Evolutionary conservation across 1,140 invertebrate species (phyloP).

Genomic region (Hylaeus volcanicus): DNA sequence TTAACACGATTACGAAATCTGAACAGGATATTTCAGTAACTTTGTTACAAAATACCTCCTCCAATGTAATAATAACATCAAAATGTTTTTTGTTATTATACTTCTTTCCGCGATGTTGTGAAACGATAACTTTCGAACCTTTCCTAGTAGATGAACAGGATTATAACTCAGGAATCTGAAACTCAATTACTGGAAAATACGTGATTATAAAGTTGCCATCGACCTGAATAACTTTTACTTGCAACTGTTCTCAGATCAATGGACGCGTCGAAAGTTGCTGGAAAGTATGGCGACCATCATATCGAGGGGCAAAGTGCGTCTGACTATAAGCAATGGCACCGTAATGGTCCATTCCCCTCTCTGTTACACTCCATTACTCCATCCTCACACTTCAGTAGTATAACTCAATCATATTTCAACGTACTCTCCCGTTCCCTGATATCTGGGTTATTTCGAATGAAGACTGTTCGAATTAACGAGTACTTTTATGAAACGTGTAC

Average conservation of each 20-base stretch:
- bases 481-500: not conserved
- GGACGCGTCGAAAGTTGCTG: not conserved
- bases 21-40: too few relatives aligned
- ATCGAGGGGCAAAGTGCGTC: not conserved
- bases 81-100: too few relatives aligned
- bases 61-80: too few relatives aligned
- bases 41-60: too few relatives aligned
- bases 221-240: not conserved
- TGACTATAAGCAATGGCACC: conserved; percentile 3
- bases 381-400: not conserved
- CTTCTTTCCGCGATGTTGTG: too few relatives aligned
- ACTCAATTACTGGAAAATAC: not conserved
- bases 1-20: too few relatives aligned
- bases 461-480: not conserved
- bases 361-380: not conserved
- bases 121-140: too few relatives aligned
- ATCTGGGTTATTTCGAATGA: not conserved
- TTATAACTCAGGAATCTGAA: too few relatives aligned
- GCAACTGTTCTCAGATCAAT: not conserved
- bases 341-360: not conserved
- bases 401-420: not conserved
- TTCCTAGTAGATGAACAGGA: too few relatives aligned
- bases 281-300: not conserved
- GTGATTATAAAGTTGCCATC: not conserved
- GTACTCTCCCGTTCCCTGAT: not conserved